A percentile compares a stretch with the other conserved stretches of the same genome.
These are phyloP conservation scores for Struthidea cinerea DNA, from an alignment of 2,113 vertebrate genomes.

Conservation along the genomic window DNA sequence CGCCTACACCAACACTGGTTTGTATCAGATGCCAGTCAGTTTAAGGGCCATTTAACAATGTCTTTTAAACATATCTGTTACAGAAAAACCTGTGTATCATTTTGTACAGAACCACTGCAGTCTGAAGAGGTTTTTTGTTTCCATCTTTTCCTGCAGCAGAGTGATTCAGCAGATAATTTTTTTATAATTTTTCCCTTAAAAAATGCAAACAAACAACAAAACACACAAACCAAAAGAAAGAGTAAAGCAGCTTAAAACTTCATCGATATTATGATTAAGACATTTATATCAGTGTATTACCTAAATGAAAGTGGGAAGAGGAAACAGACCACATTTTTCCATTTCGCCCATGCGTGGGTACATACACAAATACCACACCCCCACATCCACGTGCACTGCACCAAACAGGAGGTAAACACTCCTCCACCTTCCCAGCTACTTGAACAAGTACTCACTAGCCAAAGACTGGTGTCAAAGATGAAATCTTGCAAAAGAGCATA, in stretches of 20 bases:
- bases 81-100: background rate
- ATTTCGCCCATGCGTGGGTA: background rate
- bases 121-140: background rate
- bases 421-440: background rate
- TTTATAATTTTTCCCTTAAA: background rate
- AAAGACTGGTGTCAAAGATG: background rate
- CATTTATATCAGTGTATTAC: background rate
- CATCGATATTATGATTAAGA: background rate
- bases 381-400: background rate
- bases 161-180: background rate
- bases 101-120: background rate
- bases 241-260: background rate
- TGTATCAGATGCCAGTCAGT: background rate
- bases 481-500: background rate
- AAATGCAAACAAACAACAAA: background rate
- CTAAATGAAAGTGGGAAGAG: background rate
- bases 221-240: background rate
- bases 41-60: background rate
- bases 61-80: background rate
- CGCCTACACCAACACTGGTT: background rate
- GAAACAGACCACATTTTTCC: constrained; percentile 26
- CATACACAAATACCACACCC: background rate
- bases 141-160: background rate
- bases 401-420: background rate
- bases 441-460: background rate